phyloP scores from a whole-genome alignment of 2,797 vertebrate genomes.

The Vireo griseus region DNA sequence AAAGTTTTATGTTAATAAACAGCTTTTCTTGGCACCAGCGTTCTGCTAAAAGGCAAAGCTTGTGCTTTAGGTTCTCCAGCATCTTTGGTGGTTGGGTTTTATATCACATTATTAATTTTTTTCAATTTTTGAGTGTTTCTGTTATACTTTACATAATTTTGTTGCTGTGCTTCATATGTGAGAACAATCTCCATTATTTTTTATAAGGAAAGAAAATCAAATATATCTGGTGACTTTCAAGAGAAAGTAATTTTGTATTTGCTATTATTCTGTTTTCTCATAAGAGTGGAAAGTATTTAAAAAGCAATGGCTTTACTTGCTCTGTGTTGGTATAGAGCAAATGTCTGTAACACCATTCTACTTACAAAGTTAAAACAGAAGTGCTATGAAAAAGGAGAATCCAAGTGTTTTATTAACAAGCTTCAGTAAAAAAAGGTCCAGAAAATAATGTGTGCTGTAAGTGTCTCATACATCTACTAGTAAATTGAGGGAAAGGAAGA shows the following conservation, averaged over 20 bases:
- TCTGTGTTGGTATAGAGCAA: background rate
- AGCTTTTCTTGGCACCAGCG: background rate
- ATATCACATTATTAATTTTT: background rate
- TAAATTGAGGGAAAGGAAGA: background rate
- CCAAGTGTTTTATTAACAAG: background rate
- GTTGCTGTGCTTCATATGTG: background rate
- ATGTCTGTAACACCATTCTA: background rate
- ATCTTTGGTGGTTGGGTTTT: background rate
- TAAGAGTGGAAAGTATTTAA: background rate
- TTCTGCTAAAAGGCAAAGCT: background rate
- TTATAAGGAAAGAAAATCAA: background rate
- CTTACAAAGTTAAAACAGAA: background rate
- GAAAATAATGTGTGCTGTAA: background rate
- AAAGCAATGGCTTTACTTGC: background rate
- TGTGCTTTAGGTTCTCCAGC: background rate
- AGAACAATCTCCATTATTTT: background rate
- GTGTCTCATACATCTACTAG: background rate
- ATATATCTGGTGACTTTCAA: background rate
- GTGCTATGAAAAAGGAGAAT: background rate
- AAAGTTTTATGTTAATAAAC: background rate
- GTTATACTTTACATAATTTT: background rate
- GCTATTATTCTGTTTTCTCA: background rate
- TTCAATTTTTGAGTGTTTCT: background rate
- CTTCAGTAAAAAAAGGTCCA: background rate
- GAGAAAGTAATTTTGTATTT: background rate